Evolutionary conservation across 2,797 vertebrate genomes (phyloP), one percentile per base, ranked within the genome.

Genomic region (Sebastes trivittatus): DNA sequence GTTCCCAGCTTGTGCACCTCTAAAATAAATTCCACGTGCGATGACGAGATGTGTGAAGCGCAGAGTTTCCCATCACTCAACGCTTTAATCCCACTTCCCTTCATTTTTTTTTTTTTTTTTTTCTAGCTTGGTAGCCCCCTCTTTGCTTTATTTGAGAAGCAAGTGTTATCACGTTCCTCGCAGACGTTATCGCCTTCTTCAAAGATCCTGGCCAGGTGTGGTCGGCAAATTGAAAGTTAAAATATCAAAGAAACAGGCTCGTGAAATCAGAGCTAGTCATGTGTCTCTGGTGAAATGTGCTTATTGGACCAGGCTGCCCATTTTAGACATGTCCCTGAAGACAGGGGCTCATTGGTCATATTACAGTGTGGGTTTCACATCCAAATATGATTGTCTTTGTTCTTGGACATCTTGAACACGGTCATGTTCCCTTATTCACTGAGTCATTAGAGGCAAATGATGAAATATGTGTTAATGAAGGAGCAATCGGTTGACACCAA

Each of bases 11-110:
- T 80, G 74, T 68, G 61, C 58, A 74, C 72, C 74, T 71, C 77
- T 77, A 58, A 91, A 91, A 87, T 87, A 89, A 87, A 88, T 91
- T 91, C 90, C 74, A 80, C 36, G 55, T 49, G 80, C 72, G 61
- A 73, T 85, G 72, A 68, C 46, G 56, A 70, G 71, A 77, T 75
- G 77, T 90, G 82, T 83, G 75, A 88, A 87, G 75, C 36, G 11
- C 55, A 58, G 81, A 87, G 78, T 85, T 88, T 84, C 82, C 80
- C 18, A 64, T 78, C 73, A 72, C 42, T 85, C 58, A 76, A 55
- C 30, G 6, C 63, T 79, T 81, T 80, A 82, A 87, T 82, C 74
- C 60, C 77, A 70, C 72, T 61, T 70, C 10, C 20, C 42, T 56
- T 69, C 10, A 23, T 64, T 61, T 72, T 30, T 30, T 63, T 14